Conservation (phyloP, 2,888 invertebrate species). For the Acrocera orbiculus region DNA sequence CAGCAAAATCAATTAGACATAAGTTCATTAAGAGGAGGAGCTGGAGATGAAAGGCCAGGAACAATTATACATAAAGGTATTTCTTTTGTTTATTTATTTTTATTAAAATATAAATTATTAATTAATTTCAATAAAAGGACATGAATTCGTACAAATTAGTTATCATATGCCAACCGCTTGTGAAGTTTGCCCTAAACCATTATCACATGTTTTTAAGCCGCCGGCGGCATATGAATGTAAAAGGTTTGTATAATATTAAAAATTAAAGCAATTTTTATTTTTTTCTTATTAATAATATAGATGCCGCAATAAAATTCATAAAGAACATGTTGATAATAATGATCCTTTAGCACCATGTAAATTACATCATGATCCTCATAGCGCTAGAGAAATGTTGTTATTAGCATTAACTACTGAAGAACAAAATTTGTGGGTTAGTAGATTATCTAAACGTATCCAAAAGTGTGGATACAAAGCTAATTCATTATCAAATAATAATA, state of each 20-base stretch:
- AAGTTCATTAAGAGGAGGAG: constrained; percentile 33
- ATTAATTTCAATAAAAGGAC: constrained; percentile 37
- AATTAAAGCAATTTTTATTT: not conserved
- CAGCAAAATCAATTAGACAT: constrained; percentile 38
- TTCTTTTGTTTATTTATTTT: constrained; percentile 1
- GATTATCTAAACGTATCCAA: constrained; percentile 81
- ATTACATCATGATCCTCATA: constrained; percentile 84
- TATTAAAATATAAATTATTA: not conserved
- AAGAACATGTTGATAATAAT: constrained; percentile 75
- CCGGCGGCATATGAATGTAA: constrained; percentile 95
- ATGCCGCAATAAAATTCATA: constrained; percentile 93
- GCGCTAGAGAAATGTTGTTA: constrained; percentile 83
- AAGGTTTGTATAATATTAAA: constrained; percentile 32
- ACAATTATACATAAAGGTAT: constrained; percentile 30
- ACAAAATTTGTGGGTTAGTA: constrained; percentile 84
- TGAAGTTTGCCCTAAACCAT: constrained; percentile 90
- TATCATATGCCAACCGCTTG: constrained; percentile 98
- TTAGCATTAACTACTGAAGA: constrained; percentile 72
- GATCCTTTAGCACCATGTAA: constrained; percentile 89
- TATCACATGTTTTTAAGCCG: constrained; percentile 96
- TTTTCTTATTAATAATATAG: constrained; percentile 34
- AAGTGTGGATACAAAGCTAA: constrained; percentile 84
- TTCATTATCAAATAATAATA: constrained; percentile 36
- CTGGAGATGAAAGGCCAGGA: constrained; percentile 28
- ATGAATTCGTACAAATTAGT: constrained; percentile 89